Evolutionary conservation across 2,113 vertebrate species (phyloP), one percentile per base, ranked within the genome.

Genomic region (Grantiella picta): DNA sequence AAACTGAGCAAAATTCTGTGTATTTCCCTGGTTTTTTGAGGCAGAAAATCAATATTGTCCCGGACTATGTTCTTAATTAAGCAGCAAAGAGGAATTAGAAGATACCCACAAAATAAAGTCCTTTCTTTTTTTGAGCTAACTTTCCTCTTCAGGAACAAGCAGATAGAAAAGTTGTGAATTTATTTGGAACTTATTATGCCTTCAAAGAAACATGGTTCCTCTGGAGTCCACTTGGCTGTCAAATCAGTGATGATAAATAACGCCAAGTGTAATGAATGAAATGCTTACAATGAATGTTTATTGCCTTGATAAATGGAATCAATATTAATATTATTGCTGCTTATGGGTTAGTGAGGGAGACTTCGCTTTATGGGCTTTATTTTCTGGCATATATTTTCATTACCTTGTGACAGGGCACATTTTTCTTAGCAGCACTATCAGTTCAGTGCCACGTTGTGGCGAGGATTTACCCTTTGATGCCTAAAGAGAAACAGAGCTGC

Each of bases 391-490:
- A 11, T 86, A 52, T 93, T 95, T 93, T 88, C 60, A 88, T 90
- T 96, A 60, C 27, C n/a, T 52, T 52, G 59, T 47, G 66, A 36
- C 4, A 2, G 71, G 22, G 25, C 23, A 47, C 36, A 27, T 83
- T 90, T 92, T 92, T 92, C 72, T 81, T 40, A 78, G 38, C 35
- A 82, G 35, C 15, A 22, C 65, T 76, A 53, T 93, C 91, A 75
- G 78, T 71, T 89, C 80, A 94, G 23, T 45, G 59, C 72, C 8
- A 1, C 79, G 82, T 79, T 82, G 92, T 3, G 61, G 45, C 50
- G 63, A 90, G 64, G 94, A 94, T 64, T 85, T 60, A 29, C 33
- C 60, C 71, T 96, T 94, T 93, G 93, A 80, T 78, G 85, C 33
- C 56, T 90, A 86, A 94, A 73, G 25, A 93, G 78, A 93, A 93